These are phyloP conservation scores for Drosophila setosimentum DNA, from an alignment of 2,888 invertebrate species.

Conservation along the genomic window DNA sequence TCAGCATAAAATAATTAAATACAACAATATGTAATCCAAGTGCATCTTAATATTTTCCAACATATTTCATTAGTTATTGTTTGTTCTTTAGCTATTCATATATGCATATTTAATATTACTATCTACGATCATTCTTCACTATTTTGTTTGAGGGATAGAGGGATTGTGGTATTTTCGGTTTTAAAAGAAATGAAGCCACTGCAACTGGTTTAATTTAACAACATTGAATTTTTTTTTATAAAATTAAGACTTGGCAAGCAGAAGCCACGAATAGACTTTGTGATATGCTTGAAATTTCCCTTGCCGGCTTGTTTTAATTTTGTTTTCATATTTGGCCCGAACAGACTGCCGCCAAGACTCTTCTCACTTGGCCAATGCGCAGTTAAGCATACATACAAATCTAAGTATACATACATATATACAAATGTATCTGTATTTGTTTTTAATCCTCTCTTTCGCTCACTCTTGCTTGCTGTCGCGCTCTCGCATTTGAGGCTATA, in stretches of 20 bases:
- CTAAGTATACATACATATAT: background rate
- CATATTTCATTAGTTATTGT: background rate
- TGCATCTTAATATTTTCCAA: background rate
- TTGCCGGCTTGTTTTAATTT: background rate
- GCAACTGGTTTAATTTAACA: background rate
- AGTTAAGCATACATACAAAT: background rate
- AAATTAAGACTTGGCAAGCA: background rate
- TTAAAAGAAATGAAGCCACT: background rate
- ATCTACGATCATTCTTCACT: background rate
- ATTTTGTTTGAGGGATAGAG: background rate
- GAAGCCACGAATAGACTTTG: background rate
- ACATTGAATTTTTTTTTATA: background rate
- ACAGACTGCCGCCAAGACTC: background rate
- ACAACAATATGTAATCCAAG: background rate
- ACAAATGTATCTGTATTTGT: conserved; percentile 2
- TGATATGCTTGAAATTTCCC: background rate
- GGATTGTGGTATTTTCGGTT: background rate
- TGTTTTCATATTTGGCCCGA: background rate
- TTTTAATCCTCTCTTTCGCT: background rate
- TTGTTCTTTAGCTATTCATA: background rate
- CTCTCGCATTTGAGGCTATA: conserved; percentile 1
- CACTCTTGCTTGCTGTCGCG: background rate
- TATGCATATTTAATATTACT: background rate
- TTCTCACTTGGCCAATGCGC: background rate
- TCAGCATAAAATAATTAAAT: background rate